Evolutionary conservation across 2,113 vertebrate genomes (phyloP), one percentile per base, ranked within the genome.

Genomic region (Heloderma charlesbogerti): DNA sequence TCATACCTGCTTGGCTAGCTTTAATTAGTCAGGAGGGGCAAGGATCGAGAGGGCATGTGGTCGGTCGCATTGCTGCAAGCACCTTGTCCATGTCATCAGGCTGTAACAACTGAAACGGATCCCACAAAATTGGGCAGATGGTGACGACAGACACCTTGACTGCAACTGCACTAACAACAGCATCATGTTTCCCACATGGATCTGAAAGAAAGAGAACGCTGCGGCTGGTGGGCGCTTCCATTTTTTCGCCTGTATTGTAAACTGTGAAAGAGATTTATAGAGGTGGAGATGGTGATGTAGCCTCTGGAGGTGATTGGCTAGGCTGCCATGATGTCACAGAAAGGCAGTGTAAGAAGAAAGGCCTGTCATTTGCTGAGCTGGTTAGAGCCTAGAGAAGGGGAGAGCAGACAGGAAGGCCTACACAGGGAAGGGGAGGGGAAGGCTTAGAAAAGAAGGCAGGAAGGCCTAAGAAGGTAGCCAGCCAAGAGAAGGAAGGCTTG

Each of bases 141-240:
- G n/a, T n/a, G n/a, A n/a, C n/a, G n/a, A n/a, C n/a, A n/a, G n/a
- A n/a, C n/a, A n/a, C n/a, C n/a, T n/a, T n/a, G n/a, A n/a, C n/a
- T n/a, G n/a, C n/a, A n/a, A n/a, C n/a, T n/a, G n/a, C n/a, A n/a
- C n/a, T n/a, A n/a, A n/a, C n/a, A n/a, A n/a, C n/a, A n/a, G n/a
- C n/a, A n/a, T n/a, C n/a, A n/a, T n/a, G n/a, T n/a, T 94, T 93
- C 80, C 81, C 86, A 88, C 87, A 92, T 88, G 85, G 86, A 91
- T 93, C 90, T 67, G 82, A 80, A 18, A 72, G 40, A 22, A 71
- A 40, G 37, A 80, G 0, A 3, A 82, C 88, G 5, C n/a, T 90
- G 12, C 48, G 13, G 7, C 25, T 20, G 79, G 15, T 16, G 22
- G 29, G 15, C 51, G 31, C 3, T 25, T 60, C 45, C 5, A 51